Conservation (phyloP, 2,888 invertebrate species). For the Lysandra bellargus region DNA sequence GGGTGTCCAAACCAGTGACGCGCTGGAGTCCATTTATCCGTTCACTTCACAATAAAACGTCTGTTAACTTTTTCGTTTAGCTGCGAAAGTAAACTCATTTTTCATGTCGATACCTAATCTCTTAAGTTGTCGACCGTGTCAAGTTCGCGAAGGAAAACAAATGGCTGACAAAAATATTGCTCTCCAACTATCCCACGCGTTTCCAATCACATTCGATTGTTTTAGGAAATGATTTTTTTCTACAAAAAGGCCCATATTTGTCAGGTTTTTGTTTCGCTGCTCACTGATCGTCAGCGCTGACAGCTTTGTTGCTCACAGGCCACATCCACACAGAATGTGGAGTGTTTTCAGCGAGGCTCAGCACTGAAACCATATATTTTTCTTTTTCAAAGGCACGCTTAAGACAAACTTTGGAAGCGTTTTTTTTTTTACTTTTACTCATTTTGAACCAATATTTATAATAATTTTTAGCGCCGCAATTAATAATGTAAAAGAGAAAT, state of each 20-base stretch:
- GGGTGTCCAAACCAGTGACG: background rate
- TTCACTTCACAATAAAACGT: slow-evolving; percentile 14
- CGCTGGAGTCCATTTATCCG: slow-evolving; percentile 8
- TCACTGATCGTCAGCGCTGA: no score
- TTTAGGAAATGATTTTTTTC: background rate
- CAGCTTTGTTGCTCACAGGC: no score
- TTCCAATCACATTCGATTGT: background rate
- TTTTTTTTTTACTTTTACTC: background rate
- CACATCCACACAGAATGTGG: no score
- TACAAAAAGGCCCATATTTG: background rate
- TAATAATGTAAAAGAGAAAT: no score
- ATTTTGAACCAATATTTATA: background rate
- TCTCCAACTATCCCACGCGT: slow-evolving; percentile 18
- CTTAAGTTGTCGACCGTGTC: slow-evolving; percentile 44
- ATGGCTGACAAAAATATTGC: slow-evolving; percentile 11
- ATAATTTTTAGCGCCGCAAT: no score
- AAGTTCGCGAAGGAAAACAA: slow-evolving; percentile 7
- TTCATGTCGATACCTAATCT: slow-evolving; percentile 53
- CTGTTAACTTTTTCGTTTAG: slow-evolving; percentile 33
- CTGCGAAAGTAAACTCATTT: slow-evolving; percentile 49
- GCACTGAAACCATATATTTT: no score
- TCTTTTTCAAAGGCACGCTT: no score
- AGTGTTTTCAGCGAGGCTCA: no score
- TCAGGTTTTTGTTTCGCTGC: background rate
- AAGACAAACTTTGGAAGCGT: background rate